Evolutionary conservation across 2,888 invertebrate species (phyloP).

Genomic region (Homarus gammarus): DNA sequence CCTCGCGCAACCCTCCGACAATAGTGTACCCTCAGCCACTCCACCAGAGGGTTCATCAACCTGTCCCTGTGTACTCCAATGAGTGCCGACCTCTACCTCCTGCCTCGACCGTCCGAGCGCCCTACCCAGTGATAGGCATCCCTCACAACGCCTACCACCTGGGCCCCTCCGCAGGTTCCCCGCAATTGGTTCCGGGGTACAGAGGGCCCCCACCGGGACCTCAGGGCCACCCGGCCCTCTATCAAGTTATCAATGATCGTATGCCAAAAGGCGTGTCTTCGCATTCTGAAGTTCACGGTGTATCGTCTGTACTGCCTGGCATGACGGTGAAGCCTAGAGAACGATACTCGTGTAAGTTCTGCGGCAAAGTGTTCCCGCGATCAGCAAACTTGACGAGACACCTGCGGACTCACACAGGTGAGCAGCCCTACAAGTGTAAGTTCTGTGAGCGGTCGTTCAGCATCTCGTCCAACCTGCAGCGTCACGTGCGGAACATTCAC

Average conservation of each 20-base stretch:
- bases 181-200: constrained; percentile 50
- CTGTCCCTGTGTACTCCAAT: constrained; percentile 53
- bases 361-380: constrained; percentile 96
- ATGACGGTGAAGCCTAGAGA: constrained; percentile 66
- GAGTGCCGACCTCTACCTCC: constrained; percentile 58
- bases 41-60: constrained; percentile 45
- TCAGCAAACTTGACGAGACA: constrained; percentile 98
- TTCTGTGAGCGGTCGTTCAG: constrained; percentile 99
- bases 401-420: constrained; percentile 97
- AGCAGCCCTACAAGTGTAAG: constrained; percentile 98
- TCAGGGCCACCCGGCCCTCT: constrained; percentile 63
- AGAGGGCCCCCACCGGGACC: constrained; percentile 52
- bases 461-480: constrained; percentile 98
- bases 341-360: constrained; percentile 95
- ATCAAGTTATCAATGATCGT: constrained; percentile 50
- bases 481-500: constrained; percentile 99
- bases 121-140: constrained; percentile 60
- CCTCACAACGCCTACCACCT: constrained; percentile 52
- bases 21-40: constrained; percentile 52
- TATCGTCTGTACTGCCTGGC: constrained; percentile 28
- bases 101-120: constrained; percentile 42
- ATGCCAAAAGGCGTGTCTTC: constrained; percentile 35
- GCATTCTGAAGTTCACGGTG: constrained; percentile 32
- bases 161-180: constrained; percentile 43
- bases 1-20: constrained; percentile 22